Base-by-base conservation (phyloP, 2,888 invertebrate genomes). In the Orthosia gracilis region DNA sequence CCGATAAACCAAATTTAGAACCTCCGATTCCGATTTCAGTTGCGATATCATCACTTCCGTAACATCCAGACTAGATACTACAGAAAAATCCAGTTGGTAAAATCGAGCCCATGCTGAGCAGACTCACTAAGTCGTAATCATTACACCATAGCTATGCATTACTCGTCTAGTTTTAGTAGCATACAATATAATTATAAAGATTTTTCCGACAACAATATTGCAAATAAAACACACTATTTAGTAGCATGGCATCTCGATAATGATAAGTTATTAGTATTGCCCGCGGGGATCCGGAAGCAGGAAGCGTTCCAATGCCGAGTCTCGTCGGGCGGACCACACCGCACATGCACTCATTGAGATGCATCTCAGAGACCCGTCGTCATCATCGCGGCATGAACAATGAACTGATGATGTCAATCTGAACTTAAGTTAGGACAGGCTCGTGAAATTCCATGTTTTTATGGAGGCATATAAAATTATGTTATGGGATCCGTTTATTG, bases 201-300 rank as follows among this genome's bases (percentile, higher is more conserved):
- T 26, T 31, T 63, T 55, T 55, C 54, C n/a, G 26, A 54, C 23
- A n/a, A 70, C 31, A 59, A 66, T 17, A 84, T 69, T 74, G 55
- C 54, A 65, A 82, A 77, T 66, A 71, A 64, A 58, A 68, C 54
- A 55, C 40, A 69, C 59, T 66, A 40, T n/a, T 58, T 18, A 69
- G 65, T 69, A 66, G 67, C 61, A 71, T 67, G 80, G 81, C 83
- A 89, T 86, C 83, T 87, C 76, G 79, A 85, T 85, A 87, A 88
- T 87, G 85, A 84, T 76, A 74, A 87, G 85, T 89, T 91, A 93
- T 95, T 95, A 94, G 92, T 94, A 94, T 94, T 92, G 91, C 87
- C 85, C 84, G 89, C 91, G 87, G 87, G 90, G 87, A 90, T 91
- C 91, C 95, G 95, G 96, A 96, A 96, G 94, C 83, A 94, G 96